Evolutionary conservation across 2,797 vertebrate species (phyloP).

Genomic region (Anguilla pacifica): DNA sequence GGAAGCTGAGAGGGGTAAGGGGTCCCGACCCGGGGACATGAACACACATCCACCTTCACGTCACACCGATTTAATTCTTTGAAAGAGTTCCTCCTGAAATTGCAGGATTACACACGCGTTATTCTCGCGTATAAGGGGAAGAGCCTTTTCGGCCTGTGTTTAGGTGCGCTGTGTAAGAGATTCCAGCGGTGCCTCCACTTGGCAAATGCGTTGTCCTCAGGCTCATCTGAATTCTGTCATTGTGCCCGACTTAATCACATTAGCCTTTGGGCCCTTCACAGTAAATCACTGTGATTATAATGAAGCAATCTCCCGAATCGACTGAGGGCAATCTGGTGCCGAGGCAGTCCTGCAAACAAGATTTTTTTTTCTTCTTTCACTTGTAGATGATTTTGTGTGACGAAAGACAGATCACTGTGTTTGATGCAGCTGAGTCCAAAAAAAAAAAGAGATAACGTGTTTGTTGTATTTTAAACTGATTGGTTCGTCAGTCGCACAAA

Average conservation of each 20-base stretch:
- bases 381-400: neutral
- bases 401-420: neutral
- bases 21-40: neutral
- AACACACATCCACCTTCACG: neutral
- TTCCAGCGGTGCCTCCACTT: too few relatives aligned
- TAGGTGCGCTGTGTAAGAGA: neutral
- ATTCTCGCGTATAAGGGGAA: neutral
- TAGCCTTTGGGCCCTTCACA: neutral
- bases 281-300: neutral
- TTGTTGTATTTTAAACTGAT: neutral
- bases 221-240: neutral
- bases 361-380: neutral
- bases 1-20: slow-evolving; percentile 80
- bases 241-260: neutral
- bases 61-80: neutral
- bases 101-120: neutral
- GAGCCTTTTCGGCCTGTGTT: neutral
- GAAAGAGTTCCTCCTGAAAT: neutral
- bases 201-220: neutral
- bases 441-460: neutral
- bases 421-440: neutral
- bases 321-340: neutral
- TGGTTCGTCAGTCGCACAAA: neutral
- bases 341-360: neutral
- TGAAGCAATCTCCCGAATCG: neutral